phyloP scores from a whole-genome alignment of 2,113 vertebrate genomes.

The Agapornis roseicollis region DNA sequence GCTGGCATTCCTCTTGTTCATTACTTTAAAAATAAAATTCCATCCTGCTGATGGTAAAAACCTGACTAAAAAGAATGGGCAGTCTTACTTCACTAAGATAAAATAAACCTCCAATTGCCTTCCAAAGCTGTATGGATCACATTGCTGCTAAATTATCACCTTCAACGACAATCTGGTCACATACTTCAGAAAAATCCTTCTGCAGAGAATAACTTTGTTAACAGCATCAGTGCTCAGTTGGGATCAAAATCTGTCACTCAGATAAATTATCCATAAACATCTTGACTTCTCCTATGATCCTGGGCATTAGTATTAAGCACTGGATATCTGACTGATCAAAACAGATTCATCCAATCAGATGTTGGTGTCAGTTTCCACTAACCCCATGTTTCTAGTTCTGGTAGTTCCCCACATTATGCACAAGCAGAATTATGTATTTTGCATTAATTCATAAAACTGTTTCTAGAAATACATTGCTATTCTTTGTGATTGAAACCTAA shows the following conservation, averaged over 20 bases:
- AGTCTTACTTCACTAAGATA: neutral
- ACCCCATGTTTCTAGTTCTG: neutral
- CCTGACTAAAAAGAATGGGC: neutral
- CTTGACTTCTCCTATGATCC: neutral
- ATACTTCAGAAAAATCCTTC: neutral
- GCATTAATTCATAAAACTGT: neutral
- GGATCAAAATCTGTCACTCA: neutral
- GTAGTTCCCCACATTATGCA: neutral
- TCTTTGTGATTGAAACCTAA: neutral
- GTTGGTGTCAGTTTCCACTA: neutral
- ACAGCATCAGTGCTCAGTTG: neutral
- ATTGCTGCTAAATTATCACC: neutral
- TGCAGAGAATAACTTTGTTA: neutral
- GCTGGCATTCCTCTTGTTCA: rapidly evolving
- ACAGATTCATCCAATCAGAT: neutral
- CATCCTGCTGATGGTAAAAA: neutral
- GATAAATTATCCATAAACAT: neutral
- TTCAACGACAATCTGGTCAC: neutral
- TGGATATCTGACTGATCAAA: neutral
- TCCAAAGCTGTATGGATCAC: neutral
- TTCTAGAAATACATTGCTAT: neutral
- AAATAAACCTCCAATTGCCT: neutral
- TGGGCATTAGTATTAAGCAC: neutral
- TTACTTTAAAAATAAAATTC: neutral
- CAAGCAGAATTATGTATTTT: neutral